Evolutionary conservation across 2,888 invertebrate species (phyloP), one percentile per base, ranked within the genome.

Genomic region (Thereva unica): DNA sequence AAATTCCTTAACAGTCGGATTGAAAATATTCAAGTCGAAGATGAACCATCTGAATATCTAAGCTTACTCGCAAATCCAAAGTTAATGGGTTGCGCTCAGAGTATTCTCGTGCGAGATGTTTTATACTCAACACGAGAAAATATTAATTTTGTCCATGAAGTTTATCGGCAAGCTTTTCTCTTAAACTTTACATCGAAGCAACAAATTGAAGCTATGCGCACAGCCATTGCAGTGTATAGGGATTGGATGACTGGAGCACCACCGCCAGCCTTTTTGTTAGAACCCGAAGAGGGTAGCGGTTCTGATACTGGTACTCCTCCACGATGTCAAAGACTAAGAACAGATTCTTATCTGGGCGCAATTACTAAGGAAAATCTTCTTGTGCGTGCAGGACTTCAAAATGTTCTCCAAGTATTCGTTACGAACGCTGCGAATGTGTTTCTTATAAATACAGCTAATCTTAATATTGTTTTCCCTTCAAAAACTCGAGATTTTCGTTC

Each of bases 401-500:
- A 81, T 71, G 77, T 80, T 4, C 70, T 81, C 2, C 81, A 81
- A 70, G 77, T 80, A 7, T 97, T 97, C 81, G 93, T 97, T 82
- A 95, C 95, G 59, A 95, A 97, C 83, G 94, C 97, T 3, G 91
- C 96, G 9, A 93, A 95, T 81, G 95, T 97, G 69, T 97, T 97
- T 84, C 85, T 95, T 67, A 84, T 93, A 52, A 78, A 80, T 57
- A 81, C 80, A 0, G 76, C 77, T 7, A 76, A 79, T 69, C 71
- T 80, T 4, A 80, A 79, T 67, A 78, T 80, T 45, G 87, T 89
- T 73, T 84, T 86, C 70, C 84, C 84, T 66, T 81, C 85, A 0
- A 83, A 85, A 64, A 83, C 85, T 67, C 85, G 87, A 4, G 85
- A 84, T 72, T 76, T 75, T 66, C 85, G 85, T 4, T 84, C 86